Evolutionary conservation across 2,113 vertebrate species (phyloP).

Genomic region (Pollachius pollachius): DNA sequence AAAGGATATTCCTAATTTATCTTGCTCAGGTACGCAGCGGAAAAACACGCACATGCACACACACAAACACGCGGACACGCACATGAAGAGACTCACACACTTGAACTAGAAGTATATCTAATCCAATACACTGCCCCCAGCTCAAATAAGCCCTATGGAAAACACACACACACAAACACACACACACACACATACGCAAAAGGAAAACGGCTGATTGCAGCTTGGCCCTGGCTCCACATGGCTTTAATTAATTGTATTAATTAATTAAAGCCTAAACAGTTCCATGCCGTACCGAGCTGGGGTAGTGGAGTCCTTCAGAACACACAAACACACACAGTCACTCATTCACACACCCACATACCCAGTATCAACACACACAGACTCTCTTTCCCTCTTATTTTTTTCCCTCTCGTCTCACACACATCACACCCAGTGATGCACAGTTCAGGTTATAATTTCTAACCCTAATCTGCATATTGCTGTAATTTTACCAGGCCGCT

Average conservation of each 20-base stretch:
- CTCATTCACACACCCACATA: not conserved
- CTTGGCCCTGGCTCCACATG: conserved; percentile 35
- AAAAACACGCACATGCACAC: conserved; percentile 7
- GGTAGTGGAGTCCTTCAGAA: not conserved
- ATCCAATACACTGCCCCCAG: conserved; percentile 17
- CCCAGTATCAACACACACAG: not conserved
- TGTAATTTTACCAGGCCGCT: too few relatives aligned
- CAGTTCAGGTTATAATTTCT: too few relatives aligned
- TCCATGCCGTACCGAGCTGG: conserved; percentile 22
- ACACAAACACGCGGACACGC: not conserved
- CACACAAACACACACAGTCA: conserved; percentile 5
- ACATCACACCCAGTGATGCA: too few relatives aligned
- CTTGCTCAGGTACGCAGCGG: conserved; percentile 22
- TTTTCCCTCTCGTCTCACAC: too few relatives aligned
- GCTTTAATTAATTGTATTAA: conserved; percentile 61
- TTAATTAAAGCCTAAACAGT: conserved; percentile 52
- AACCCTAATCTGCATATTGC: too few relatives aligned
- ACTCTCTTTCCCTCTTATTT: too few relatives aligned
- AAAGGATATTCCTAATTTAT: conserved; percentile 54
- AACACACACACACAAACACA: conserved; percentile 17
- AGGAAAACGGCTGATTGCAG: conserved; percentile 43
- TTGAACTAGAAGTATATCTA: not conserved
- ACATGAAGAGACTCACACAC: conserved; percentile 1
- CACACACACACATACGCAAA: conserved; percentile 28
- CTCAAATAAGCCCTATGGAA: conserved; percentile 20